Evolutionary conservation across 2,113 vertebrate genomes (phyloP), one percentile per base, ranked within the genome.

Genomic region (Oophaga pumilio): DNA sequence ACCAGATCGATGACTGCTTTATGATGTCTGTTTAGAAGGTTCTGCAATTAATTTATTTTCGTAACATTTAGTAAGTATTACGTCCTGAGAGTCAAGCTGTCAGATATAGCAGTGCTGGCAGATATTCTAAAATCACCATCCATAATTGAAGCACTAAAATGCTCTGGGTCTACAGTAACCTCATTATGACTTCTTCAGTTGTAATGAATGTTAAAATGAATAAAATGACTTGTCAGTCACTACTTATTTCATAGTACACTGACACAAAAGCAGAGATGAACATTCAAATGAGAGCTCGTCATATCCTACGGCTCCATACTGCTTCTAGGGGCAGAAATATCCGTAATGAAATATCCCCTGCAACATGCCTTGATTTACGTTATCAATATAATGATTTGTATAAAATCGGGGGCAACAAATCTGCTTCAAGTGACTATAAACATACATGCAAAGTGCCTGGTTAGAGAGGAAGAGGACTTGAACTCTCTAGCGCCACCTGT

Each of bases 61-160:
- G 17, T 22, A 82, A 52, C 33, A 82, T 68, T 52, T 64, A 82
- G 33, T 22, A n/a, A 52, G 80, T 66, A 68, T 50, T n/a, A 82
- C 15, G 20, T 56, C 17, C 24, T 8, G 26, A 80, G 56, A 26
- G 15, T 43, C 60, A 82, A 82, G 60, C 60, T 66, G 60, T 82
- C 62, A 82, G 18, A 8, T 50, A n/a, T n/a, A 50, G 12, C 60
- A 82, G 62, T 62, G 4, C 17, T 52, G 66, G 66, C 82, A 84
- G 49, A 56, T 73, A 53, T 13, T 24, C 49, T 84, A 17, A 22
- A 56, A 84, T 69, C 52, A 73, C 52, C 66, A 84, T 73, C 9
- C 53, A 83, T 83, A 68, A 84, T 71, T 84, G 28, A 53, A 49
- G 52, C 7, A 7, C 43, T 33, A 69, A 53, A 71, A 52, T 14